Percentiles rank a stretch among this genome's conserved stretches.
Evolutionary conservation across 2,113 vertebrate genomes (phyloP).

Genomic region (Danio rerio): GRCz12tu NC_133196.1:24227501-24228000

Average conservation of each 20-base stretch:
- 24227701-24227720: conserved; percentile 40
- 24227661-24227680: conserved; percentile 51
- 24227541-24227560: too few relatives aligned
- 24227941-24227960: conserved; percentile 94
- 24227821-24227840: conserved; percentile 56
- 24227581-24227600: too few relatives aligned
- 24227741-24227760: conserved; percentile 47
- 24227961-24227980: conserved; percentile 95
- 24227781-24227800: conserved; percentile 49
- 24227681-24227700: background rate
- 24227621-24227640: background rate
- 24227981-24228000: conserved; percentile 83
- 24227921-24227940: conserved; percentile 97
- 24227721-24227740: conserved; percentile 13
- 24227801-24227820: conserved; percentile 50
- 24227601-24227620: too few relatives aligned
- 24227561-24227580: too few relatives aligned
- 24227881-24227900: conserved; percentile 98
- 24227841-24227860: conserved; percentile 53
- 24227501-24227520: too few relatives aligned
- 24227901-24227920: conserved; percentile 98
- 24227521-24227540: too few relatives aligned
- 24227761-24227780: conserved; percentile 56
- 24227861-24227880: conserved; percentile 57
- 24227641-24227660: conserved; percentile 15